A percentile compares a stretch with the other conserved stretches of the same genome.
Conservation (phyloP, 2,797 vertebrate species). For the Periophthalmus magnuspinnatus region DNA sequence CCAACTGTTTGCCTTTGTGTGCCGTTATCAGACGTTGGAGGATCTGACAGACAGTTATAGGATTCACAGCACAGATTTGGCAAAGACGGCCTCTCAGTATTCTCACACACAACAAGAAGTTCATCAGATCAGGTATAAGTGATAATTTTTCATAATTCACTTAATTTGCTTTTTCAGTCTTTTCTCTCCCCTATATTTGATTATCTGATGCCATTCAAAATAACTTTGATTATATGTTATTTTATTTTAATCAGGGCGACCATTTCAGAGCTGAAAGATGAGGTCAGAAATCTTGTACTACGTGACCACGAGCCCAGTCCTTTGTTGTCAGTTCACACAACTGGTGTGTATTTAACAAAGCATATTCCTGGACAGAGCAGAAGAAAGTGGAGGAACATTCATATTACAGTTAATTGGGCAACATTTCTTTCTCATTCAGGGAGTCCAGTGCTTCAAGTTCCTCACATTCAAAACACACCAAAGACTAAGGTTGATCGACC, state of each 20-base stretch:
- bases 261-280: slow-evolving; percentile 76
- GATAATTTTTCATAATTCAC: background rate
- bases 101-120: slow-evolving; percentile 69
- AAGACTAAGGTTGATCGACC: slow-evolving; percentile 26
- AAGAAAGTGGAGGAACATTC: too few relatives aligned
- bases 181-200: background rate
- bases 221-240: background rate
- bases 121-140: slow-evolving; percentile 63
- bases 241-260: slow-evolving; percentile 55
- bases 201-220: background rate
- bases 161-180: slow-evolving; percentile 6
- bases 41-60: slow-evolving; percentile 76
- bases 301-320: slow-evolving; percentile 46
- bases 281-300: slow-evolving; percentile 69
- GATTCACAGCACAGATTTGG: slow-evolving; percentile 66
- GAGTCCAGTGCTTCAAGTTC: slow-evolving; percentile 16
- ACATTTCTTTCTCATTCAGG: slow-evolving; percentile 30
- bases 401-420: background rate
- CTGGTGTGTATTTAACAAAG: slow-evolving; percentile 46
- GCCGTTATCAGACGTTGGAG: slow-evolving; percentile 72
- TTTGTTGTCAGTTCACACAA: slow-evolving; percentile 37
- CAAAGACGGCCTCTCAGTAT: slow-evolving; percentile 66
- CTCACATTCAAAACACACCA: slow-evolving; percentile 21
- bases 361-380: background rate
- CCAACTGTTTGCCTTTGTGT: slow-evolving; percentile 26